phyloP scores from a whole-genome alignment of 2,888 invertebrate genomes.

The Epinotia bilunana region DNA sequence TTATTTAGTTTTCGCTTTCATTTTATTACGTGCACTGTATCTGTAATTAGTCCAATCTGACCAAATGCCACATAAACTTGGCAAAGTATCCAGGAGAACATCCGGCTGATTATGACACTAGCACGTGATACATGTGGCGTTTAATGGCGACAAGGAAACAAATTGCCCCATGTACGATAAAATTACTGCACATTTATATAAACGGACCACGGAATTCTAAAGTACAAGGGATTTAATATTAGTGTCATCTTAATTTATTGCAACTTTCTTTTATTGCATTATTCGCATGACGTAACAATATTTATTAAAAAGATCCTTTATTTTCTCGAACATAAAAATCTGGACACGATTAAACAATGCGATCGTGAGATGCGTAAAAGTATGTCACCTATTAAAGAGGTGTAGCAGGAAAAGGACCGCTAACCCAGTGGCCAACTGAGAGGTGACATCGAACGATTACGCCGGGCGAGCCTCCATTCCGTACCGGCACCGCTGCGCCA shows the following conservation, averaged over 20 bases:
- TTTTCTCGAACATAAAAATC: background rate
- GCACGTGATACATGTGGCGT: background rate
- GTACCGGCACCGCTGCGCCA: conserved; percentile 72
- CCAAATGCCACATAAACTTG: conserved; percentile 1
- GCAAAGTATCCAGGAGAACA: conserved; percentile 2
- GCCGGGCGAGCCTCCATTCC: conserved; percentile 74
- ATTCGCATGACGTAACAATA: background rate
- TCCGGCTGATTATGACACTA: conserved; percentile 13
- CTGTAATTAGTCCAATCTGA: conserved; percentile 42
- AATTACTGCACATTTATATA: conserved; percentile 9
- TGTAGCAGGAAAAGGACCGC: conserved; percentile 81
- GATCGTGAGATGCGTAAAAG: conserved; percentile 44
- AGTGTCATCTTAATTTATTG: conserved; percentile 6
- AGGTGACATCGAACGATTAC: conserved; percentile 74
- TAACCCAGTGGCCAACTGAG: conserved; percentile 84
- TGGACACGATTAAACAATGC: conserved; percentile 13
- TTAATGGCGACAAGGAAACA: conserved; percentile 1
- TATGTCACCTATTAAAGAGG: conserved; percentile 72
- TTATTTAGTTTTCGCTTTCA: conserved; percentile 54
- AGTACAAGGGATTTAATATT: conserved; percentile 13
- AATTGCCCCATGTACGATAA: background rate
- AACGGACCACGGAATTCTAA: background rate
- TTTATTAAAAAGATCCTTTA: background rate
- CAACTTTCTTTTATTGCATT: conserved; percentile 10
- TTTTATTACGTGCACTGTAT: conserved; percentile 48